These are phyloP conservation scores for Mycteria americana DNA, from an alignment of 2,797 vertebrate genomes.

Conservation along the genomic window DNA sequence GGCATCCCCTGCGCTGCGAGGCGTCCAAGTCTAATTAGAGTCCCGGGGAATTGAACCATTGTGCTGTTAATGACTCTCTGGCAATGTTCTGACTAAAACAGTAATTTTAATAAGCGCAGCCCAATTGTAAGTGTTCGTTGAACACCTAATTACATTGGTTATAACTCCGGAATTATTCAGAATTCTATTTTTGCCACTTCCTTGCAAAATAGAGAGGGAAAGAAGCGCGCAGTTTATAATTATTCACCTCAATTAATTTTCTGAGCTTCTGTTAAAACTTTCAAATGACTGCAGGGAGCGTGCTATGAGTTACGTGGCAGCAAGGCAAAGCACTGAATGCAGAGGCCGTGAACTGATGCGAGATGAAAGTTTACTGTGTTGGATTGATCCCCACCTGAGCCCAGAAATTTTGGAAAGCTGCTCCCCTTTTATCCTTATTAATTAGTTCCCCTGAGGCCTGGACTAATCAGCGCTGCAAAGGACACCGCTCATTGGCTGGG, in stretches of 20 bases:
- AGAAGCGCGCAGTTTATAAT: slow-evolving; percentile 36
- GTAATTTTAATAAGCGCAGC: slow-evolving; percentile 75
- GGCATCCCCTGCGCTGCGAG: slow-evolving; percentile 3
- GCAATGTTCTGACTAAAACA: slow-evolving; percentile 75
- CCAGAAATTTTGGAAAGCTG: slow-evolving; percentile 25
- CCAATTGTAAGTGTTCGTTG: slow-evolving; percentile 69
- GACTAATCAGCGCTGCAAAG: not conserved
- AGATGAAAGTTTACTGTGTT: slow-evolving; percentile 37
- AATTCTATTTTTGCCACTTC: slow-evolving; percentile 58
- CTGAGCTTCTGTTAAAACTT: slow-evolving; percentile 50
- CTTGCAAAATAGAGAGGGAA: slow-evolving; percentile 36
- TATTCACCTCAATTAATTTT: slow-evolving; percentile 76
- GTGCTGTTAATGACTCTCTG: slow-evolving; percentile 76
- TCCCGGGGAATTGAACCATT: slow-evolving; percentile 65
- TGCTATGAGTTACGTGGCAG: not conserved
- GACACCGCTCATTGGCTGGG: not conserved
- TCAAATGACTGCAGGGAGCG: not conserved
- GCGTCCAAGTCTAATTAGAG: slow-evolving; percentile 73
- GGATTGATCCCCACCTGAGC: slow-evolving; percentile 38
- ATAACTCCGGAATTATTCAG: slow-evolving; percentile 65
- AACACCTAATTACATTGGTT: slow-evolving; percentile 76
- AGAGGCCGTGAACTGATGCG: not conserved
- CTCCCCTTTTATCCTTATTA: slow-evolving; percentile 47
- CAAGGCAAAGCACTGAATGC: not conserved
- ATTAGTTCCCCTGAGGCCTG: slow-evolving; percentile 28